Percentiles rank a stretch among this genome's conserved stretches.
These are phyloP conservation scores for Octonoba sinensis DNA, from an alignment of 2,888 invertebrate species.

Conservation along the genomic window DNA sequence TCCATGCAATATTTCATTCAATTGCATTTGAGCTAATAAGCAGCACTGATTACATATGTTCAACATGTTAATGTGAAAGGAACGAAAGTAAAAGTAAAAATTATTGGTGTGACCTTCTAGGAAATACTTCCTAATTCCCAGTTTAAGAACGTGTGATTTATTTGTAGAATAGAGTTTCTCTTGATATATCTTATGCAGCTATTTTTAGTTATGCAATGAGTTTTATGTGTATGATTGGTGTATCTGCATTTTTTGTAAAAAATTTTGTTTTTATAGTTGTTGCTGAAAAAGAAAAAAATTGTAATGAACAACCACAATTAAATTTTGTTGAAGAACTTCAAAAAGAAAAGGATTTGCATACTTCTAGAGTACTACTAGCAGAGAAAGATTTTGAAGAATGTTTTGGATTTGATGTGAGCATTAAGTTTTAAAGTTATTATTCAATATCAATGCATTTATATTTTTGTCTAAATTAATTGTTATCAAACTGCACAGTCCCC, in stretches of 20 bases:
- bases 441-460: too few species aligned
- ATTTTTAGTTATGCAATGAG: background rate
- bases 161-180: too few species aligned
- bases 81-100: too few species aligned
- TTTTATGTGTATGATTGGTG: background rate
- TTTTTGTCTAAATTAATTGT: background rate
- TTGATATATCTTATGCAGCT: background rate
- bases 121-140: too few species aligned
- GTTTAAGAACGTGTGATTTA: too few species aligned
- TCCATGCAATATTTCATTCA: too few species aligned
- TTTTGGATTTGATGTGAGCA: conserved; percentile 47
- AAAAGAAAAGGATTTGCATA: conserved; percentile 23
- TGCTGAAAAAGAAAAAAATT: conserved; percentile 18
- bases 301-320: background rate
- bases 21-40: too few species aligned
- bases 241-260: background rate
- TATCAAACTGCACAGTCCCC: too few species aligned
- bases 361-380: conserved; percentile 7
- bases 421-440: background rate
- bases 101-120: too few species aligned
- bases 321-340: conserved; percentile 12
- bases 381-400: conserved; percentile 46
- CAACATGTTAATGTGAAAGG: too few species aligned
- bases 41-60: too few species aligned
- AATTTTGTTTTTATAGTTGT: background rate